These are phyloP conservation scores for Phasianus colchicus DNA, from an alignment of 2,113 vertebrate genomes.

Conservation along the genomic window DNA sequence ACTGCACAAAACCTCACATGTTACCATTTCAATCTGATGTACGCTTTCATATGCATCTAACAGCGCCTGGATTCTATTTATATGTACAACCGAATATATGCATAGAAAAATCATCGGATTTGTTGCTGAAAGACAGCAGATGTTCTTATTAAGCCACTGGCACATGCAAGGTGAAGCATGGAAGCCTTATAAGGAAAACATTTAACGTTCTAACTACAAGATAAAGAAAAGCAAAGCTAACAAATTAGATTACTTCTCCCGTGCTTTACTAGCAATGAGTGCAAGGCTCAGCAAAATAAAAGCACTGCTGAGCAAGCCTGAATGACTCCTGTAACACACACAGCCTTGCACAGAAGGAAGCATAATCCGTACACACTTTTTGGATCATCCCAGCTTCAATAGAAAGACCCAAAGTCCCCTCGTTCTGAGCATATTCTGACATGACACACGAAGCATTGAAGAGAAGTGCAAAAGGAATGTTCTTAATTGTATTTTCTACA, in stretches of 20 bases:
- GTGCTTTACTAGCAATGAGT: slow-evolving; percentile 46
- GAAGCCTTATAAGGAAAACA: slow-evolving; percentile 60
- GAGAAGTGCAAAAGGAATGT: background rate
- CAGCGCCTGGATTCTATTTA: slow-evolving; percentile 54
- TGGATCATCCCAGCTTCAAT: background rate
- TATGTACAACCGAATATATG: slow-evolving; percentile 66
- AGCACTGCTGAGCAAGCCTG: background rate
- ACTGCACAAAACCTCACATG: slow-evolving; percentile 60
- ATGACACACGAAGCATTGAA: background rate
- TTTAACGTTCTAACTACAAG: slow-evolving; percentile 36
- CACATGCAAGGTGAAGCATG: slow-evolving; percentile 61
- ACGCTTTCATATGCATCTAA: slow-evolving; percentile 38
- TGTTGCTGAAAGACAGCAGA: slow-evolving; percentile 70
- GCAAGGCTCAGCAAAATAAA: background rate
- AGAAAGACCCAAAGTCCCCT: background rate
- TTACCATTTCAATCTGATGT: slow-evolving; percentile 60
- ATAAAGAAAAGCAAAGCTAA: slow-evolving; percentile 56
- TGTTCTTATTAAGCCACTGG: slow-evolving; percentile 74
- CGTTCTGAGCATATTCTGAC: background rate
- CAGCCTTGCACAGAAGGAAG: slow-evolving; percentile 2
- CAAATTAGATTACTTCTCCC: slow-evolving; percentile 46
- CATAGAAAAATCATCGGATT: slow-evolving; percentile 57
- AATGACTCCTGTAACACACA: background rate
- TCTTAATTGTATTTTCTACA: background rate
- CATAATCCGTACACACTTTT: background rate